Evolutionary conservation across 2,797 vertebrate genomes (phyloP), one percentile per base, ranked within the genome.

Genomic region (Ctenosaura bakeri): DNA sequence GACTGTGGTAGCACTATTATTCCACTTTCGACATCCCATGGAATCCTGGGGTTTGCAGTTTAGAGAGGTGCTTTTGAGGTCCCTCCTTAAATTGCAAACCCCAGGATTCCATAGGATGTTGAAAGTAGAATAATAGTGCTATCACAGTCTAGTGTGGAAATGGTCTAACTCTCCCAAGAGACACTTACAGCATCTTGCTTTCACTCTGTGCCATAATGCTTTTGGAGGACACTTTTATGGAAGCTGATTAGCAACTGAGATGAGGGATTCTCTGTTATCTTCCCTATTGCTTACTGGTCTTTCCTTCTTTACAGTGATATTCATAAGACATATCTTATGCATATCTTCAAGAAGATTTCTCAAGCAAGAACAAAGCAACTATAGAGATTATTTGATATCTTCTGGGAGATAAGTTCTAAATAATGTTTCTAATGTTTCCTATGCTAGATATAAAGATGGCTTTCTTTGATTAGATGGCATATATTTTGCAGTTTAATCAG

Each of bases 291-390:
- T 32, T 29, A 69, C 26, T 46, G 24, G 3, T 69, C 38, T 84
- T 84, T 84, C 18, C 46, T 32, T 50, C 14, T 71, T 52, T n/a
- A n/a, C 32, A 9, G 32, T 71, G 26, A 84, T 42, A 38, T 71
- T 26, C 64, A 71, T 22, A 50, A n/a, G 62, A 46, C 46, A 52
- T 35, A 32, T 35, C 13, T 73, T 85, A n/a, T 85, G 29, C 20
- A 12, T 85, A 42, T 83, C 18, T 78, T 76, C 18, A 54, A 29
- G 56, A 74, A 80, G 32, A 81, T 80, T 79, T 88, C 46, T 81
- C n/a, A 52, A 26, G 32, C 22, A 83, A 69, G 38, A 69, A 84
- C 24, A 66, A 87, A 87, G 77, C 32, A 74, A 74, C 22, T 59
- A 2, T 14, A 83, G 29, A n/a, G 18, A 74, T 7, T 1, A 59